These are phyloP conservation scores for Elmis aenea DNA, from an alignment of 2,888 invertebrate species.

Conservation along the genomic window DNA sequence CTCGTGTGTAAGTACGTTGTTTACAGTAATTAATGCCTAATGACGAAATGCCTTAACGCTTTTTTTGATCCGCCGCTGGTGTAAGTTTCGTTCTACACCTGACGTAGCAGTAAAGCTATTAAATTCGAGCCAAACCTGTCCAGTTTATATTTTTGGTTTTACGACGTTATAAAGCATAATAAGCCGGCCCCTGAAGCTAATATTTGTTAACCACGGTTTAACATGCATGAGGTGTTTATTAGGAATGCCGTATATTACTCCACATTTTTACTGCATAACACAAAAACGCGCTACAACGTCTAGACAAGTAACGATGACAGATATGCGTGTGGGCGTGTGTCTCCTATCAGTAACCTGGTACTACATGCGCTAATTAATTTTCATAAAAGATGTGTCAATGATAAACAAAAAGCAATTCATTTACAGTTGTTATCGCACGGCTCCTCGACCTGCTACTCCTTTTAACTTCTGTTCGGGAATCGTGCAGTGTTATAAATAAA, in stretches of 20 bases:
- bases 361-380: constrained; percentile 12
- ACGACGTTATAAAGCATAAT: constrained; percentile 13
- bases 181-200: constrained; percentile 12
- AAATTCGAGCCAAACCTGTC: constrained; percentile 5
- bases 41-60: too few species aligned
- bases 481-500: too few species aligned
- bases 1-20: too few species aligned
- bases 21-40: too few species aligned
- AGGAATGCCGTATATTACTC: constrained; percentile 10
- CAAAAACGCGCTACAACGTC: background rate
- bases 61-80: too few species aligned
- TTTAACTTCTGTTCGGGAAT: constrained; percentile 12
- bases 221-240: constrained; percentile 14
- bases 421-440: constrained; percentile 10
- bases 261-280: constrained; percentile 1
- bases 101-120: constrained; percentile 8
- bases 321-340: constrained; percentile 4
- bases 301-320: too few species aligned
- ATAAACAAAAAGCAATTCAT: constrained; percentile 14
- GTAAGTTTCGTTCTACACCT: too few species aligned
- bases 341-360: constrained; percentile 7
- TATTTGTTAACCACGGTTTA: constrained; percentile 12
- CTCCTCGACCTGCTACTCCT: constrained; percentile 11
- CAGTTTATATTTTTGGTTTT: constrained; percentile 10
- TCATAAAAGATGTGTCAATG: constrained; percentile 12